Conservation (phyloP, 2,797 vertebrate species). For the Gallinago nigripennis region DNA sequence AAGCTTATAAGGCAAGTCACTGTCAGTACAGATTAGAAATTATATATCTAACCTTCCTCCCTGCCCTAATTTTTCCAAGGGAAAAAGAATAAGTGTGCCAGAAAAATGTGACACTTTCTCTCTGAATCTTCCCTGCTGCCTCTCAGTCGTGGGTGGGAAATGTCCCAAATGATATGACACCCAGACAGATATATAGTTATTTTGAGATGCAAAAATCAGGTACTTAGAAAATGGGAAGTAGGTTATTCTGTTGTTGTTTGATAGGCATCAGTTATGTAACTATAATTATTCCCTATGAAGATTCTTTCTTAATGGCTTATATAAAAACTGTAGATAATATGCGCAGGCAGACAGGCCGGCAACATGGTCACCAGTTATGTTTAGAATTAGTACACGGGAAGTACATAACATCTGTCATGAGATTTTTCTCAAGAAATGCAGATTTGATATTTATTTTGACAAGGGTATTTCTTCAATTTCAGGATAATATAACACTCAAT, state of each 20-base stretch:
- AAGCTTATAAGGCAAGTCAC: neutral
- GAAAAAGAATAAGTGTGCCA: neutral
- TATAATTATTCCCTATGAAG: neutral
- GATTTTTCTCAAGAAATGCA: neutral
- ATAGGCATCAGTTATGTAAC: neutral
- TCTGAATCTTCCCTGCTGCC: neutral
- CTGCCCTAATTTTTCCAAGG: neutral
- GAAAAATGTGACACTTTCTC: neutral
- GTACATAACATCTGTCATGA: slow-evolving; percentile 23
- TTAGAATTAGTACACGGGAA: neutral
- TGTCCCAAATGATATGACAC: neutral
- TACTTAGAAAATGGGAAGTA: neutral
- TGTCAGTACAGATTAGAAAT: neutral
- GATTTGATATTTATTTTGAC: slow-evolving; percentile 34
- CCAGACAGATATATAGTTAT: neutral
- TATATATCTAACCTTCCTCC: neutral
- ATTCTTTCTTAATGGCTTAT: neutral
- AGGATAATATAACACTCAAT: neutral
- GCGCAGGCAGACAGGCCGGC: neutral
- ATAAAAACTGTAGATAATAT: neutral
- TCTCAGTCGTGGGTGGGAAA: neutral
- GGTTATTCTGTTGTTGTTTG: neutral
- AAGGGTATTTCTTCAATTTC: slow-evolving; percentile 3
- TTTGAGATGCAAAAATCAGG: neutral
- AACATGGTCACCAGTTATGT: neutral